Evolutionary conservation across 2,797 vertebrate species (phyloP).

Genomic region (Cygnus olor): DNA sequence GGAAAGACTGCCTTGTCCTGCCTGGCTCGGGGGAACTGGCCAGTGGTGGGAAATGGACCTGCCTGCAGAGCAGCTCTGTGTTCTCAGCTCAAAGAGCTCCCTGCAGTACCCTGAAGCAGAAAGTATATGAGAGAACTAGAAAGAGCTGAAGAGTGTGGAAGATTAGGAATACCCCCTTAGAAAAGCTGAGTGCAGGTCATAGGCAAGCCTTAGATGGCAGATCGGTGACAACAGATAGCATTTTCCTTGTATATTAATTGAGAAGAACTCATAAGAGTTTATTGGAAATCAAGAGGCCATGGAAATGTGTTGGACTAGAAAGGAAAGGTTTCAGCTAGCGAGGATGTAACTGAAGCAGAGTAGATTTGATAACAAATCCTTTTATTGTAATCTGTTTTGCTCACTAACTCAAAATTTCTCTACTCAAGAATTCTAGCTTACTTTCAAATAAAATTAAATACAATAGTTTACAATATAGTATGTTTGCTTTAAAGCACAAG

Average conservation of each 20-base stretch:
- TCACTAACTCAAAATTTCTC: background rate
- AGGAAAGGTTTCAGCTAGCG: background rate
- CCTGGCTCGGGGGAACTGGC: background rate
- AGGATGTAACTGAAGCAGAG: background rate
- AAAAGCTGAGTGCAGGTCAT: background rate
- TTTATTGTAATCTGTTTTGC: background rate
- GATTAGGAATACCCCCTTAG: background rate
- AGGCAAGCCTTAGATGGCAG: background rate
- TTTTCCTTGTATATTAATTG: background rate
- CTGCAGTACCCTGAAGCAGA: background rate
- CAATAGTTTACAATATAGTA: background rate
- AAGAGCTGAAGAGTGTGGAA: background rate
- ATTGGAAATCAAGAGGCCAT: background rate
- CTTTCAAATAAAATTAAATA: background rate
- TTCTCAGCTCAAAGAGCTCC: background rate
- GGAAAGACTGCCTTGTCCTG: background rate
- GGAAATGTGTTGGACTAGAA: background rate
- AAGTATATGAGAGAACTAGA: background rate
- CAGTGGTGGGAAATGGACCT: background rate
- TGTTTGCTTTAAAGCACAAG: background rate
- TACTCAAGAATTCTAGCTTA: background rate
- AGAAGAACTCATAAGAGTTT: background rate
- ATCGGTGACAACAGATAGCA: background rate
- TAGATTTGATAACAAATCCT: background rate
- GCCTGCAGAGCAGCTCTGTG: background rate